Evolutionary conservation across 2,888 invertebrate genomes (phyloP).

Genomic region (Cheilosia urbana): DNA sequence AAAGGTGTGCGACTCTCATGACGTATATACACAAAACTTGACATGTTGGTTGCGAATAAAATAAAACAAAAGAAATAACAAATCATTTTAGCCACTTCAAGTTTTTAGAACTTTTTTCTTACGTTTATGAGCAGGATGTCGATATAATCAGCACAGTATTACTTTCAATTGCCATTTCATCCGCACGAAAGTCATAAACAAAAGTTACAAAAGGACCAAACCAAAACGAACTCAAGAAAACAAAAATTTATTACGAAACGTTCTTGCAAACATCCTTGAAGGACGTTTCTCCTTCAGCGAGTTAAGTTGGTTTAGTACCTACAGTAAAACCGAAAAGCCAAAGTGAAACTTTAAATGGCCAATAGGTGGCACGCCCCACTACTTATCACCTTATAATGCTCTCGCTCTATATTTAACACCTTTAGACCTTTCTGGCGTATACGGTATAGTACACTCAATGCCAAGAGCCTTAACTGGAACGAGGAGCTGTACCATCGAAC

Average conservation of each 20-base stretch:
- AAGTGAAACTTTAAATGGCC: slow-evolving; percentile 49
- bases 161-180: slow-evolving; percentile 2
- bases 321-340: not conserved
- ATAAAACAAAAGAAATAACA: not conserved
- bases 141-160: not conserved
- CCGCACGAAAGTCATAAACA: slow-evolving; percentile 18
- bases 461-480: slow-evolving; percentile 33
- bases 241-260: slow-evolving; percentile 27
- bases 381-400: slow-evolving; percentile 55
- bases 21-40: not conserved
- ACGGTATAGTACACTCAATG: not conserved
- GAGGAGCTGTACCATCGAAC: slow-evolving; percentile 13
- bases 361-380: slow-evolving; percentile 56
- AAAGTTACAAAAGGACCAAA: slow-evolving; percentile 36
- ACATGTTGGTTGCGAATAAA: slow-evolving; percentile 7
- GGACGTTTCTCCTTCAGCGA: not conserved
- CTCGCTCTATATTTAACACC: slow-evolving; percentile 10
- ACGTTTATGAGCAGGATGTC: not conserved
- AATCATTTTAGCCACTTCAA: slow-evolving; percentile 5
- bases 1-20: too few species aligned
- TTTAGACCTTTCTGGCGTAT: slow-evolving; percentile 3
- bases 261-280: slow-evolving; percentile 1
- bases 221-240: slow-evolving; percentile 16
- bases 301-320: not conserved
- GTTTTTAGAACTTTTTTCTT: not conserved